These are phyloP conservation scores for Chiloscyllium plagiosum DNA, from an alignment of 2,113 vertebrate genomes.

Conservation along the genomic window DNA sequence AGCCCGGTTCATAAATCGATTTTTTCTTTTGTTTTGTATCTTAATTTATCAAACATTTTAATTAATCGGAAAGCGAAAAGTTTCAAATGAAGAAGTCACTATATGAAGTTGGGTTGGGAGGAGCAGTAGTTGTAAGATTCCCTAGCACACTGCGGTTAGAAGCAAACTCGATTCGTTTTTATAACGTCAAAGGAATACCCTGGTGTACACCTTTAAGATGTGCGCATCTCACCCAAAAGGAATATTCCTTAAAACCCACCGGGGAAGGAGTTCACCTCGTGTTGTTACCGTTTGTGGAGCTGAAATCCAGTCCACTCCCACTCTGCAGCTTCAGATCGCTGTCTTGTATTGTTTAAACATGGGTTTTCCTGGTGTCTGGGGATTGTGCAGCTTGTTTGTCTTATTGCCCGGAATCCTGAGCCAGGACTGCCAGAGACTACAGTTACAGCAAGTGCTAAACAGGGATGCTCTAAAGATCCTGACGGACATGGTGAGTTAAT, in stretches of 20 bases:
- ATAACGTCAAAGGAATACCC: constrained; percentile 17
- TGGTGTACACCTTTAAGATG: neutral
- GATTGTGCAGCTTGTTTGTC: neutral
- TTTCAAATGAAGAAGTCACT: neutral
- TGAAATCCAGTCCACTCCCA: neutral
- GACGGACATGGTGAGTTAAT: neutral
- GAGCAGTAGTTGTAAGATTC: neutral
- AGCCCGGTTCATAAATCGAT: neutral
- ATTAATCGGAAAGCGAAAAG: neutral
- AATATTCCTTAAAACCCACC: neutral
- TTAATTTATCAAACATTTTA: neutral
- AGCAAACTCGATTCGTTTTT: neutral
- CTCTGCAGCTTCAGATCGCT: neutral
- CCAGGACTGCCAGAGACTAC: neutral
- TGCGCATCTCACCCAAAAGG: neutral
- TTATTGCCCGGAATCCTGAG: neutral
- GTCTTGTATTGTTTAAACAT: neutral
- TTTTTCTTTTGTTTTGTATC: neutral
- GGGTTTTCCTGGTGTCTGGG: neutral
- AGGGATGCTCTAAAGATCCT: neutral
- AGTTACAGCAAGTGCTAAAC: neutral
- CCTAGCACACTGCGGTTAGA: neutral
- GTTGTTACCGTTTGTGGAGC: neutral
- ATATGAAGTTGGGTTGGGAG: neutral
- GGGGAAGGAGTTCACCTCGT: neutral